Base-by-base conservation (phyloP, 2,888 invertebrate species). In the Neocrepidodera transversa region DNA sequence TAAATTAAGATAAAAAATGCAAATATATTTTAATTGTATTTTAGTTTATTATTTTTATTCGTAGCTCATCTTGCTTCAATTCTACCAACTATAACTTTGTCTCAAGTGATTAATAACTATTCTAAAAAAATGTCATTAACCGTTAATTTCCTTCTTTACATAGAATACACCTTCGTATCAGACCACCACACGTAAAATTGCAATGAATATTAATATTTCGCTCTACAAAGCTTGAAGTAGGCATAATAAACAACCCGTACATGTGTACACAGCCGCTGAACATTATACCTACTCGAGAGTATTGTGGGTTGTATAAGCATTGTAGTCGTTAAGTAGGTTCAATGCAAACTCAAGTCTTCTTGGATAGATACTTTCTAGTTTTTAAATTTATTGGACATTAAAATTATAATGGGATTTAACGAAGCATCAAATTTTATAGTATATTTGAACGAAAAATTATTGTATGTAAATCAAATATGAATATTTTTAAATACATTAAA, bases 231-330 rank as follows among this genome's bases (percentile, higher is more conserved):
- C 42, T 45, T 35, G 38, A 53, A 52, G 53, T 57, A 58, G 58
- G 55, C 26, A 62, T 58, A 55, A 66, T 58, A 45, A 58, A 58
- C 53, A 56, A 53, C 57, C 52, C 36, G 40, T 56, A 58, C 63
- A 62, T 54, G 42, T 62, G 62, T 58, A 64, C 57, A 48, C 52
- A 38, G 58, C 59, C 62, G 52, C 63, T 61, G 57, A 58, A 54
- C 61, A 42, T 51, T 40, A 51, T 58, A 51, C 48, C 56, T 56
- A 58, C 60, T 58, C 40, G 49, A 60, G 38, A 63, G 65, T 64
- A 64, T 66, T 58, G 63, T 67, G 63, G 65, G 63, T 62, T 67
- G 63, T 65, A 62, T 65, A 65, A 62, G 58, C 48, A 54, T 54
- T 60, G 50, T 59, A 42, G 23, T 45, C 20, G 45, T 54, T 30